These are phyloP conservation scores for Petrophora chlorosata DNA, from an alignment of 2,888 invertebrate species.

Conservation along the genomic window DNA sequence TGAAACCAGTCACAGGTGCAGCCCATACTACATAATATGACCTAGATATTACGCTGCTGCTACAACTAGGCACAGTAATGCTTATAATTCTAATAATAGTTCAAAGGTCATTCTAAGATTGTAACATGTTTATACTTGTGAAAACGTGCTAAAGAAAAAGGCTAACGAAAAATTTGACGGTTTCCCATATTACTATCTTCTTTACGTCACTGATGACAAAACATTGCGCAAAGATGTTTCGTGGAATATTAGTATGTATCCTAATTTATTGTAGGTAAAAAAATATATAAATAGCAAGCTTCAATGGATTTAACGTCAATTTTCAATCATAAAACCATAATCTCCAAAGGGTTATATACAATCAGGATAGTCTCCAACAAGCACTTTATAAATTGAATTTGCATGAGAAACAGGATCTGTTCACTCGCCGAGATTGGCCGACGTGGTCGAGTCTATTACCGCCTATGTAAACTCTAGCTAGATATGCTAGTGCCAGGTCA, in stretches of 20 bases:
- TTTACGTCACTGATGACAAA: conserved; percentile 11
- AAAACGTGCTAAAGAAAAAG: conserved; percentile 9
- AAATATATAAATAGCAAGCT: too few species aligned
- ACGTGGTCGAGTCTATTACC: conserved; percentile 29
- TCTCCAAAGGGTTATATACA: conserved; percentile 4
- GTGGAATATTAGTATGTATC: not conserved
- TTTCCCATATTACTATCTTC: conserved; percentile 3
- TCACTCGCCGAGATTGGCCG: conserved; percentile 26
- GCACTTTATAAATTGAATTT: conserved; percentile 9
- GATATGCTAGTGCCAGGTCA: conserved; percentile 55
- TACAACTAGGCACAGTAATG: conserved; percentile 16
- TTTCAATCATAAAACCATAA: too few species aligned
- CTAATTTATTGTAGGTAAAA: not conserved
- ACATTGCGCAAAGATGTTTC: conserved; percentile 23
- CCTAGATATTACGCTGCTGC: conserved; percentile 53
- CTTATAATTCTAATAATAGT: conserved; percentile 25
- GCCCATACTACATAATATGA: conserved; percentile 50
- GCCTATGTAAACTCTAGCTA: conserved; percentile 25
- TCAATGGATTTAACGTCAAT: too few species aligned
- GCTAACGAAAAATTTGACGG: conserved; percentile 11
- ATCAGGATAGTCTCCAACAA: conserved; percentile 2
- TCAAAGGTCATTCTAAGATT: conserved; percentile 8
- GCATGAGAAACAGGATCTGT: conserved; percentile 22
- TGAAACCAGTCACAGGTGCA: conserved; percentile 42
- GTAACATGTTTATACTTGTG: not conserved